Evolutionary conservation across 2,113 vertebrate genomes (phyloP), one percentile per base, ranked within the genome.

Genomic region (Nyctereutes procyonoides): DNA sequence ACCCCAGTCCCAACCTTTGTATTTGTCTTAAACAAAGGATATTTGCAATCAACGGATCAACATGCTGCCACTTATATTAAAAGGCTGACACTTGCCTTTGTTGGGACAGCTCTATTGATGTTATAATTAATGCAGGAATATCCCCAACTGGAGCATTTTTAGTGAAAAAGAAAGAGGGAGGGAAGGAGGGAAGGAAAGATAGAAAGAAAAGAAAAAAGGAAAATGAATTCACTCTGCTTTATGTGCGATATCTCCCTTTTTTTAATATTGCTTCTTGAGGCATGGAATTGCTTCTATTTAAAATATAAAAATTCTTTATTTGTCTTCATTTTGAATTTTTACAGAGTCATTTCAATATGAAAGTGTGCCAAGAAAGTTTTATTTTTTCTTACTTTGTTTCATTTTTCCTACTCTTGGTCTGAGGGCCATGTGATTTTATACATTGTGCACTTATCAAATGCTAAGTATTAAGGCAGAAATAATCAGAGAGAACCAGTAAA

Each of bases 231-330:
- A 79, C 1, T 87, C 35, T 67, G 16, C 65, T 82, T 56, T 58
- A 63, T 67, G 67, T 53, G 8, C 35, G 30, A 12, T 51, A 53
- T 77, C 67, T 91, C 30, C 74, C 28, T 14, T 58, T 90, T 65
- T 56, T 77, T 71, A 51, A 81, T 88, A 83, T 24, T 83, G 90
- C 76, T 58, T 83, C 28, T 88, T 82, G 51, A 88, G 83, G 65
- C 77, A 93, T 58, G 24, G 77, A 60, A 74, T 65, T 93, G 58
- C 60, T 88, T 83, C 67, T 51, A 60, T 10, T 56, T 2, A 93
- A 93, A 93, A 88, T 65, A 88, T 20, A 65, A 73, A 53, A 88
- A 62, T 73, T 20, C 13, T 80, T 76, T 38, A 56, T 83, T 73
- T 69, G 56, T 93, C 35, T 74, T 32, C 17, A 77, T 76, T 88